Conservation (phyloP, 2,113 vertebrate genomes). For the Mormyrus lacerda region DNA sequence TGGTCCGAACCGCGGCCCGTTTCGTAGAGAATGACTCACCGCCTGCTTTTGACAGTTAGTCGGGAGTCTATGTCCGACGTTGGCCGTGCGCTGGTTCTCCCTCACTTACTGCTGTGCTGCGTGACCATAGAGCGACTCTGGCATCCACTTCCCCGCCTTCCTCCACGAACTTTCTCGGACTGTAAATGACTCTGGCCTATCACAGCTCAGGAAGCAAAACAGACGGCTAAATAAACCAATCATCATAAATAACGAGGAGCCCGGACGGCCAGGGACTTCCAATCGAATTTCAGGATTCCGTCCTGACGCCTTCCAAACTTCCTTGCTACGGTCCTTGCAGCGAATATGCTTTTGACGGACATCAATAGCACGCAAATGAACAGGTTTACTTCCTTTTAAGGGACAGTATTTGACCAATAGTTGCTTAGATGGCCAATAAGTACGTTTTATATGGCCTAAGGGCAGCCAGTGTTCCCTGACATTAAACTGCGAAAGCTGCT, state of each 20-base stretch:
- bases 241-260: fast-evolving
- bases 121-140: constrained; percentile 16
- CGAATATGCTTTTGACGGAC: constrained; percentile 49
- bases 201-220: fast-evolving
- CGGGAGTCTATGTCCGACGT: constrained; percentile 48
- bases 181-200: constrained; percentile 34
- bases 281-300: constrained; percentile 7
- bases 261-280: neutral
- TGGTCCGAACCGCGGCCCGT: neutral
- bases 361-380: constrained; percentile 45
- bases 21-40: constrained; percentile 48
- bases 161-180: neutral
- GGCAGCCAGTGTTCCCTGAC: neutral
- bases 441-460: constrained; percentile 1
- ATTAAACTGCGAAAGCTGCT: neutral
- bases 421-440: constrained; percentile 13
- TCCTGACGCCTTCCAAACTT: neutral
- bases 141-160: constrained; percentile 23
- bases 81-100: constrained; percentile 58
- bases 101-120: constrained; percentile 43
- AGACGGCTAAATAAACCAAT: constrained; percentile 31
- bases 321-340: constrained; percentile 10
- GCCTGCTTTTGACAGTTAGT: constrained; percentile 57
- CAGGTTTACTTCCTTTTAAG: constrained; percentile 62
- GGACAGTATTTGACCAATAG: constrained; percentile 47